Evolutionary conservation across 2,797 vertebrate species (phyloP).

Genomic region (Chloroceryle inda): DNA sequence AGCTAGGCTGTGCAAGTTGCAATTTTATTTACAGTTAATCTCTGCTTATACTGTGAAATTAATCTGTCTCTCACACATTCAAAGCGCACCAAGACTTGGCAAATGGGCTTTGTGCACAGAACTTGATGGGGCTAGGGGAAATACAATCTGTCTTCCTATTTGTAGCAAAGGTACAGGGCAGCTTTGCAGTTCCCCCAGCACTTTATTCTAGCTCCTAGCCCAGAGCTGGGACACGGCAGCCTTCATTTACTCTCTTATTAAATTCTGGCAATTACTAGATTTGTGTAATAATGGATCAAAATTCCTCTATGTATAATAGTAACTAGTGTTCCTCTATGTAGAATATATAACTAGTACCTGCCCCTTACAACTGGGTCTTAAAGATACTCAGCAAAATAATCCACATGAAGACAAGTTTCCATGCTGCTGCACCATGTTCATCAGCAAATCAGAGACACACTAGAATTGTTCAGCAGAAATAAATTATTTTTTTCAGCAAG

Average conservation of each 20-base stretch:
- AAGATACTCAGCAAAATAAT: not conserved
- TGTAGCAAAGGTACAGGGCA: not conserved
- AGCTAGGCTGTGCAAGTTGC: not conserved
- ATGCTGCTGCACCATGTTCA: not conserved
- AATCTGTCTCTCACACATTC: constrained; percentile 64
- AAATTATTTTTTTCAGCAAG: not conserved
- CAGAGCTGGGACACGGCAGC: not conserved
- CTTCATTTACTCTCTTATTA: not conserved
- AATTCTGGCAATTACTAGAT: not conserved
- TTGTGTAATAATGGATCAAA: not conserved
- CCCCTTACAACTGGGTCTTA: not conserved
- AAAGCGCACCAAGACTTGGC: not conserved
- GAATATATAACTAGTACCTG: not conserved
- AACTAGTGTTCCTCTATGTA: not conserved
- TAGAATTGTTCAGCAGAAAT: not conserved
- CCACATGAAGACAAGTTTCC: not conserved
- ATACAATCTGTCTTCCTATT: not conserved
- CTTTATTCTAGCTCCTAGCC: not conserved
- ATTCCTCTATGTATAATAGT: not conserved
- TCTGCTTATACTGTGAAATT: constrained; percentile 69
- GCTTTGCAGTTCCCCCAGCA: not conserved
- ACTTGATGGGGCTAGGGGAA: constrained; percentile 18
- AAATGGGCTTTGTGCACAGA: constrained; percentile 42
- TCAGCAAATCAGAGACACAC: not conserved
- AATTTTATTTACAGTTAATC: constrained; percentile 75